Evolutionary conservation across 2,797 vertebrate genomes (phyloP), one percentile per base, ranked within the genome.

Genomic region (Thamnophis elegans): DNA sequence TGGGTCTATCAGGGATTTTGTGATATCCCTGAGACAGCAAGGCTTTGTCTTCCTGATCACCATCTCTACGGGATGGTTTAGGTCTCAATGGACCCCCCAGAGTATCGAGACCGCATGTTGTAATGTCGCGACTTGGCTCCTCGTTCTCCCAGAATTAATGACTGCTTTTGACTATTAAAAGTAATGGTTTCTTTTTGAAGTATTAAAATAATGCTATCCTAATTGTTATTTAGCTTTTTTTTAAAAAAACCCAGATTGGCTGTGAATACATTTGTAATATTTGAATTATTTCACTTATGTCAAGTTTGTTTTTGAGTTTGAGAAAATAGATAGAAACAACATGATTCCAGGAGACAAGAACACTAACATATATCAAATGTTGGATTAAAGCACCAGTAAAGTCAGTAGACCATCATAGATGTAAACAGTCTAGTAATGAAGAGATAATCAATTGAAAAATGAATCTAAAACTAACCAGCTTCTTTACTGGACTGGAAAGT

Each of bases 111-210:
- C n/a, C n/a, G n/a, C n/a, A n/a, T n/a, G n/a, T n/a, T n/a, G n/a
- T n/a, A n/a, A n/a, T n/a, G n/a, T n/a, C n/a, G n/a, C n/a, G n/a
- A n/a, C n/a, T n/a, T n/a, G n/a, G n/a, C n/a, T n/a, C n/a, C n/a
- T n/a, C n/a, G n/a, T n/a, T n/a, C n/a, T n/a, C n/a, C n/a, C n/a
- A 42, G 42, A 42, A 42, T 42, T 42, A 42, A 42, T 42, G 42
- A 32, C 91, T 42, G 94, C 94, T 95, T 95, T 88, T 93, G 90
- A 90, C 86, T 82, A 47, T 85, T 73, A 94, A 62, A 91, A 94
- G 25, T 89, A 94, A 94, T 78, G 0, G 51, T 91, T 89, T n/a
- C 1, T 0, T 0, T 10, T 56, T 59, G 36, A 87, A 56, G 1
- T 47, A 0, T 53, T 85, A 85, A 28, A 93, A 93, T 91, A 88